These are phyloP conservation scores for Corythucha ciliata DNA, from an alignment of 2,888 invertebrate genomes.

Conservation along the genomic window DNA sequence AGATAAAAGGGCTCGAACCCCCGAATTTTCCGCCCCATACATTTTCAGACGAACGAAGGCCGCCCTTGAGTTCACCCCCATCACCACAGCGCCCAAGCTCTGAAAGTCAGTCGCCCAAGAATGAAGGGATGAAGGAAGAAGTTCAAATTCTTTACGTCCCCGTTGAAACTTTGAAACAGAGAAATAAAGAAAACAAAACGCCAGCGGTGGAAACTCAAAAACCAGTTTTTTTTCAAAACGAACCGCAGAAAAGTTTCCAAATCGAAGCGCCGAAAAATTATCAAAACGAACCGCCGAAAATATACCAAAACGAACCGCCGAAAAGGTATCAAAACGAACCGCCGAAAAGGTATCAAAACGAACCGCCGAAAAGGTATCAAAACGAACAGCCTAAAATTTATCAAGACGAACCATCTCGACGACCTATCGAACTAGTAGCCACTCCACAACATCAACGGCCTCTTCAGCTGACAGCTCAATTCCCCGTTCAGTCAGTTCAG, in stretches of 20 bases:
- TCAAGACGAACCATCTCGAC: neutral
- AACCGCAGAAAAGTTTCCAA: neutral
- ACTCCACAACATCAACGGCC: neutral
- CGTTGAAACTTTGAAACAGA: conserved; percentile 55
- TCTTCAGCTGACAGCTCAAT: neutral
- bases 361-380: neutral
- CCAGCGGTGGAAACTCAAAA: neutral
- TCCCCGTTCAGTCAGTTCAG: neutral
- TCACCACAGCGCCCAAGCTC: conserved; percentile 33
- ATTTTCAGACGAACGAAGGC: too few relatives aligned
- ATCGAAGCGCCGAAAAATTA: neutral
- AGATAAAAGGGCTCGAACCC: too few relatives aligned
- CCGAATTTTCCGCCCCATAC: too few relatives aligned
- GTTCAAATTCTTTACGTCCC: conserved; percentile 76
- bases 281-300: neutral
- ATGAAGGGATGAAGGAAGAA: conserved; percentile 48
- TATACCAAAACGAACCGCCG: conserved; percentile 3
- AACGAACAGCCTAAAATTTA: neutral
- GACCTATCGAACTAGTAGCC: neutral
- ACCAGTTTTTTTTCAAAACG: neutral
- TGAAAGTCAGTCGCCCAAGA: conserved; percentile 33
- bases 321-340: neutral
- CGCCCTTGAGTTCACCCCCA: conserved; percentile 34
- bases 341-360: neutral
- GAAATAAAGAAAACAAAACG: conserved; percentile 37